phyloP scores from a whole-genome alignment of 2,797 vertebrate genomes.

The Ambastaia sidthimunki region DNA sequence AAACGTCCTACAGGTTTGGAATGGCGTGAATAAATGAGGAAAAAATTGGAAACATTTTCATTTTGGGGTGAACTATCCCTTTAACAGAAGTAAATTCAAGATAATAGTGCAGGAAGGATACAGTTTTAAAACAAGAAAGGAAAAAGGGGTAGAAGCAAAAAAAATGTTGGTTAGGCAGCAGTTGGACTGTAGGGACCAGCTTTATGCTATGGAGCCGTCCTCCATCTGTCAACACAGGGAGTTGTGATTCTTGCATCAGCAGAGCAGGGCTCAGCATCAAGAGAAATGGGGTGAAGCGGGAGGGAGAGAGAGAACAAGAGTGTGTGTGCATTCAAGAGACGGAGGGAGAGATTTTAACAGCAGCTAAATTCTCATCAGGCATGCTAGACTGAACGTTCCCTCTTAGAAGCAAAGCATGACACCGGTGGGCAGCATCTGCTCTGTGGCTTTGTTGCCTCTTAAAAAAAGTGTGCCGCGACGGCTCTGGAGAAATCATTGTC shows the following conservation, averaged over 20 bases:
- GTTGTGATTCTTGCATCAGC: conserved; percentile 82
- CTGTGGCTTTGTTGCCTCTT: conserved; percentile 47
- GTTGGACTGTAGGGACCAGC: conserved; percentile 81
- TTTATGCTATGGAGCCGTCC: conserved; percentile 81
- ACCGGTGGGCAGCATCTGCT: conserved; percentile 55
- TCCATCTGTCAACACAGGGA: conserved; percentile 80
- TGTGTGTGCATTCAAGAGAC: conserved; percentile 36
- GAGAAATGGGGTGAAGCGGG: conserved; percentile 61
- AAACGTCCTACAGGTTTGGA: too few relatives aligned
- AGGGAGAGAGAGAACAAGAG: conserved; percentile 64
- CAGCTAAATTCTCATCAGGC: conserved; percentile 58
- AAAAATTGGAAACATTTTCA: not conserved
- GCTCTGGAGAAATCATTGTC: conserved; percentile 59
- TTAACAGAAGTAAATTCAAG: conserved; percentile 4
- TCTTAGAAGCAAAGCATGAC: conserved; percentile 52
- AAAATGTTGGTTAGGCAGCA: conserved; percentile 73
- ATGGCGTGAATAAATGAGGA: not conserved
- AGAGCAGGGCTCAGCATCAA: conserved; percentile 74
- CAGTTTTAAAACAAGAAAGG: conserved; percentile 20
- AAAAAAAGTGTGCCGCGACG: conserved; percentile 27
- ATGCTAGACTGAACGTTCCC: conserved; percentile 52
- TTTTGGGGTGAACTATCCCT: not conserved
- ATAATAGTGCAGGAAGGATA: conserved; percentile 27
- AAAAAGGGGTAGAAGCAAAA: conserved; percentile 61
- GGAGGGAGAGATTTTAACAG: conserved; percentile 41